Evolutionary conservation across 2,113 vertebrate genomes (phyloP).

Genomic region (Camelus dromedarius): DNA sequence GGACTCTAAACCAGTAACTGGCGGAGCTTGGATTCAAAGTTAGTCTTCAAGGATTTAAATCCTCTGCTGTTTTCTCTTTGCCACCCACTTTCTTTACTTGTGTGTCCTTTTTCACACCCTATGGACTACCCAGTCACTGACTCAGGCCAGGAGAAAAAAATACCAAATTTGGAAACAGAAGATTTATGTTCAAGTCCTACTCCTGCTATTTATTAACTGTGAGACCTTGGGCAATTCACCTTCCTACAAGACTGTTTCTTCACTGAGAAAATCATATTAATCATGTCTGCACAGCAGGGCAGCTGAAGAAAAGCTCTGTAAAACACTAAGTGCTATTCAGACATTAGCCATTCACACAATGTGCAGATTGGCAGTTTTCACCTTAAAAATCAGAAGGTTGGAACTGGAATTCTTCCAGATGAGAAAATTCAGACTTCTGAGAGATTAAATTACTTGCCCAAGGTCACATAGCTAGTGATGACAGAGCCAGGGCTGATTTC

Average conservation of each 20-base stretch:
- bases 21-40: not conserved
- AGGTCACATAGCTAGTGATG: slow-evolving; percentile 15
- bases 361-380: not conserved
- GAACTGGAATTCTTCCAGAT: slow-evolving; percentile 1
- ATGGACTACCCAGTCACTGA: not conserved
- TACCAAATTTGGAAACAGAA: not conserved
- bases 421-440: slow-evolving; percentile 56
- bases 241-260: not conserved
- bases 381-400: not conserved
- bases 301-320: slow-evolving; percentile 19
- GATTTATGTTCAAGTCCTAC: not conserved
- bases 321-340: slow-evolving; percentile 22
- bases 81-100: not conserved
- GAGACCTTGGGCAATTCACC: slow-evolving; percentile 2
- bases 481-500: slow-evolving; percentile 15
- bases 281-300: not conserved
- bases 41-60: not conserved
- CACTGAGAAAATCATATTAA: not conserved
- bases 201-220: slow-evolving; percentile 19
- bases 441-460: slow-evolving; percentile 14
- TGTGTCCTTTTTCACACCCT: not conserved
- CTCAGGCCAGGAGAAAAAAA: not conserved
- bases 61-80: not conserved
- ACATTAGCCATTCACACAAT: not conserved
- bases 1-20: not conserved